Evolutionary conservation across 2,888 invertebrate species (phyloP).

Genomic region (Callyntrura guangdongensis): DNA sequence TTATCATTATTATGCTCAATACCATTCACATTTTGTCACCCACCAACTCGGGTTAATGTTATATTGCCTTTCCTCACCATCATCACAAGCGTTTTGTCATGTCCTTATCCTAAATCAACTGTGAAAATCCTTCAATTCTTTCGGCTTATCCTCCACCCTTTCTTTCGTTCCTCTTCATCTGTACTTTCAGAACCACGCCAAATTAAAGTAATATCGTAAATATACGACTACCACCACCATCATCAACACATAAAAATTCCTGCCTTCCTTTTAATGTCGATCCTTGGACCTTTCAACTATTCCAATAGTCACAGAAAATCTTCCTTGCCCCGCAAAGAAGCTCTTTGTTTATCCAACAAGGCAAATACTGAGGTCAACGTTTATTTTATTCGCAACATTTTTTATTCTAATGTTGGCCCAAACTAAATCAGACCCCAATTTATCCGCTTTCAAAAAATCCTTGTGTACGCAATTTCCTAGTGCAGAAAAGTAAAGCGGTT

Average conservation of each 20-base stretch:
- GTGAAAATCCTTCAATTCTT: slow-evolving; percentile 68
- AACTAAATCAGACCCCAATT: too few relatives aligned
- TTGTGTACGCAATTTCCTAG: too few relatives aligned
- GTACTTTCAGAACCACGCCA: background rate
- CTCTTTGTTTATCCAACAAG: background rate
- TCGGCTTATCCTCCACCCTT: slow-evolving; percentile 31
- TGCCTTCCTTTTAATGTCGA: slow-evolving; percentile 2
- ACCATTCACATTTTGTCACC: slow-evolving; percentile 33
- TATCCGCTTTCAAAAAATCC: too few relatives aligned
- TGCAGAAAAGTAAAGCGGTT: background rate
- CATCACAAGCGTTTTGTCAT: slow-evolving; percentile 20
- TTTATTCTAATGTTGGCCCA: too few relatives aligned
- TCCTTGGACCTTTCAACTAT: slow-evolving; percentile 59
- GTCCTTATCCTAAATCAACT: slow-evolving; percentile 70
- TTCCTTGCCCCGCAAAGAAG: background rate
- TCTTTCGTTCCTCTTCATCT: slow-evolving; percentile 14
- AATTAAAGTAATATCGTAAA: background rate
- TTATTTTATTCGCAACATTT: background rate
- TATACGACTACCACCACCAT: background rate
- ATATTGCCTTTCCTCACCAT: background rate
- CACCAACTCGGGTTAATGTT: slow-evolving; percentile 8
- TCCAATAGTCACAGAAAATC: background rate
- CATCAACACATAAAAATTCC: background rate
- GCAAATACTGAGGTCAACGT: slow-evolving; percentile 57
- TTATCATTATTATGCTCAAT: background rate